Percentiles rank a stretch among this genome's conserved stretches.
Conservation (phyloP, 2,113 vertebrate genomes). For the Phylloscopus whistleri region DNA sequence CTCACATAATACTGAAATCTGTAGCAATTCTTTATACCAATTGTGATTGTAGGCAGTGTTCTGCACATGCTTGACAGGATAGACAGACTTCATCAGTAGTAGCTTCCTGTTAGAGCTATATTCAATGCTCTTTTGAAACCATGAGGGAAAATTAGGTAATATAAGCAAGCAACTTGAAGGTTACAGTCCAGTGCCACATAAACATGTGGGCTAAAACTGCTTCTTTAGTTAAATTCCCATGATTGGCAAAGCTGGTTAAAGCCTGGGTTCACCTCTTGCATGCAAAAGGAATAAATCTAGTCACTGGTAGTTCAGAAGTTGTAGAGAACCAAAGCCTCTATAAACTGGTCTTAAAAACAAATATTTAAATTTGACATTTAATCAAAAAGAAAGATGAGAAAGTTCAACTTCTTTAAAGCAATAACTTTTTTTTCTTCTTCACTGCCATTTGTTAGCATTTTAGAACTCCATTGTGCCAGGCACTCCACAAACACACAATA, state of each 20-base stretch:
- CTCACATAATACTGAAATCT: neutral
- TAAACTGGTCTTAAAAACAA: neutral
- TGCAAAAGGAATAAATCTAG: neutral
- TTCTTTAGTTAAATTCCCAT: neutral
- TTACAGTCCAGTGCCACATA: neutral
- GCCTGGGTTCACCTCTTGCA: neutral
- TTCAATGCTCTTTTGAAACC: neutral
- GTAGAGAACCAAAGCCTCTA: neutral
- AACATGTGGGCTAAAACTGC: neutral
- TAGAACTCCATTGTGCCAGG: neutral
- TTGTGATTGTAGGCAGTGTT: neutral
- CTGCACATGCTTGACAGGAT: neutral
- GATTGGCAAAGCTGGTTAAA: neutral
- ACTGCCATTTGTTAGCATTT: neutral
- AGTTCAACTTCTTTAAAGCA: neutral
- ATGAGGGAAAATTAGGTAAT: neutral
- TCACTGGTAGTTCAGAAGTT: neutral
- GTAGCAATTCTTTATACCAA: neutral
- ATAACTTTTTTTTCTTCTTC: neutral
- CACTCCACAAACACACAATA: neutral
- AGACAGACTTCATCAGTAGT: neutral
- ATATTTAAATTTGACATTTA: neutral
- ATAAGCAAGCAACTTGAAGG: neutral
- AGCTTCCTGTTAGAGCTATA: neutral
- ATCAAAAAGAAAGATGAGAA: neutral